Evolutionary conservation across 2,797 vertebrate genomes (phyloP).

Genomic region (Rhinichthys osculus): DNA sequence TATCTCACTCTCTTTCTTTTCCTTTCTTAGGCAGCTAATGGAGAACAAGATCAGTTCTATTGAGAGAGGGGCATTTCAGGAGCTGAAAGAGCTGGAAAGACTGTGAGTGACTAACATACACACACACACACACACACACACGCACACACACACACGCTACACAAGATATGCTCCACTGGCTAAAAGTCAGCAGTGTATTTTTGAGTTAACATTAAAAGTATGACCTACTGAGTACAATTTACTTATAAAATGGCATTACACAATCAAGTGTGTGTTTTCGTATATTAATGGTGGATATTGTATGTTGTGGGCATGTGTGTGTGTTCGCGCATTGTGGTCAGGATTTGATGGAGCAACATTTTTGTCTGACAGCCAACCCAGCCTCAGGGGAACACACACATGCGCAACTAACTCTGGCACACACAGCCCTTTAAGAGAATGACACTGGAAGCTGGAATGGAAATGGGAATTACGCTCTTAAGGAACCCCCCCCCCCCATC

Average conservation of each 20-base stretch:
- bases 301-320: slow-evolving; percentile 49
- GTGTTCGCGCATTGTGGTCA: slow-evolving; percentile 73
- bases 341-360: slow-evolving; percentile 82
- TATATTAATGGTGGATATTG: slow-evolving; percentile 51
- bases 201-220: slow-evolving; percentile 26
- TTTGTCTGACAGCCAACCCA: slow-evolving; percentile 84
- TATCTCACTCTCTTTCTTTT: slow-evolving; percentile 47
- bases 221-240: slow-evolving; percentile 36
- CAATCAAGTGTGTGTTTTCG: slow-evolving; percentile 30
- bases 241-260: slow-evolving; percentile 22
- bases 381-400: slow-evolving; percentile 76
- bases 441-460: slow-evolving; percentile 79
- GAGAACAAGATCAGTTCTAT: slow-evolving; percentile 96
- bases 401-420: slow-evolving; percentile 50
- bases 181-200: slow-evolving; percentile 31
- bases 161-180: slow-evolving; percentile 1
- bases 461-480: slow-evolving; percentile 75
- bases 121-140: background rate
- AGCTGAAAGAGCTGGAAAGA: slow-evolving; percentile 95
- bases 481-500: slow-evolving; percentile 54
- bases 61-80: slow-evolving; percentile 96
- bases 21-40: slow-evolving; percentile 87
- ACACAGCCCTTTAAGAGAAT: slow-evolving; percentile 73
- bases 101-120: slow-evolving; percentile 84
- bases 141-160: background rate